phyloP scores from a whole-genome alignment of 2,113 vertebrate genomes.

The Rhynchomys soricoides region DNA sequence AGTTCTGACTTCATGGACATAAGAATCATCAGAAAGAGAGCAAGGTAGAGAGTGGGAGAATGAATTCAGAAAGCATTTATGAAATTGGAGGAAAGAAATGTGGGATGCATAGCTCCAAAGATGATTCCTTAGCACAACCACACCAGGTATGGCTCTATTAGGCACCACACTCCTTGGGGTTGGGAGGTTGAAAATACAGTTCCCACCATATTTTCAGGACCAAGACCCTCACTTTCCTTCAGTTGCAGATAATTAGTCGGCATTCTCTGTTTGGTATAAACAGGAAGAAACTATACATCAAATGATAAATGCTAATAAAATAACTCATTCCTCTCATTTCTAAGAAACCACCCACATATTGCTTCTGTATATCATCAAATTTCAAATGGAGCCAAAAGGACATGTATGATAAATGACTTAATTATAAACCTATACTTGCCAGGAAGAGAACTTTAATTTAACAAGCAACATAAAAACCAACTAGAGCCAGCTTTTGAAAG shows the following conservation, averaged over 20 bases:
- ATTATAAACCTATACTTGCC: constrained; percentile 73
- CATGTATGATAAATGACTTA: constrained; percentile 72
- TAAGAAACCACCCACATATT: constrained; percentile 52
- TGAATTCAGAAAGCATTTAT: not conserved
- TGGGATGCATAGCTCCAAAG: not conserved
- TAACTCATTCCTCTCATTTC: constrained; percentile 69
- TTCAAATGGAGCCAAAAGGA: constrained; percentile 64
- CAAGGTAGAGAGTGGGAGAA: not conserved
- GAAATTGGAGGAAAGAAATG: not conserved
- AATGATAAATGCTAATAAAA: constrained; percentile 68
- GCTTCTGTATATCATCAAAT: constrained; percentile 63
- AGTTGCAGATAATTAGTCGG: constrained; percentile 41
- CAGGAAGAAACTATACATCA: constrained; percentile 57
- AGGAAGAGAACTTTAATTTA: constrained; percentile 74
- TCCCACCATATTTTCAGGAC: not conserved
- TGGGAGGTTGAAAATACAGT: constrained; percentile 32
- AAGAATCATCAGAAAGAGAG: not conserved
- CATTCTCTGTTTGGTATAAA: constrained; percentile 56
- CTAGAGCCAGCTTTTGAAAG: constrained; percentile 18
- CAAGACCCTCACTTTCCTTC: not conserved
- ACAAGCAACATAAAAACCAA: constrained; percentile 69
- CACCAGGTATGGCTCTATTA: not conserved
- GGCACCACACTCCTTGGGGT: not conserved
- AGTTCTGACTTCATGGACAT: not conserved
- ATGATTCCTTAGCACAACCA: not conserved